These are phyloP conservation scores for Megalops atlanticus DNA, from an alignment of 2,113 vertebrate species.

Conservation along the genomic window DNA sequence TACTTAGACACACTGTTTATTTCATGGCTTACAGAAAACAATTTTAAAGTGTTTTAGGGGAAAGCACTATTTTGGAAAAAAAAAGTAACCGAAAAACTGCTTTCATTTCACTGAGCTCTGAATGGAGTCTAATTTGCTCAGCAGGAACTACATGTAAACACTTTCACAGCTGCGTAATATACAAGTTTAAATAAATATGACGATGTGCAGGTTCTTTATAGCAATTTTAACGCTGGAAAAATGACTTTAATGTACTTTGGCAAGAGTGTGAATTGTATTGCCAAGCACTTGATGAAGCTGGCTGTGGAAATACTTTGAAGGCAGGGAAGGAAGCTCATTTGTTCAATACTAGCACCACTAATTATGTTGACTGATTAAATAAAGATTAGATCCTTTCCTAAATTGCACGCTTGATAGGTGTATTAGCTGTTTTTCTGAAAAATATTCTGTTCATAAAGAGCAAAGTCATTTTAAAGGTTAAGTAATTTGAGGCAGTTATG, in stretches of 20 bases:
- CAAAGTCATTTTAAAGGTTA: slow-evolving; percentile 13
- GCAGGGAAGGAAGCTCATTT: background rate
- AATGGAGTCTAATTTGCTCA: background rate
- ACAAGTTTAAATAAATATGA: background rate
- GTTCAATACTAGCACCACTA: background rate
- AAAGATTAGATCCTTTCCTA: background rate
- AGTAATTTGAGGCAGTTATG: background rate
- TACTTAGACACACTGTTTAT: no score
- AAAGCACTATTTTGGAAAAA: background rate
- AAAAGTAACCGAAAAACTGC: no score
- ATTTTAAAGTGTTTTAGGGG: background rate
- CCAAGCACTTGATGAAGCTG: background rate
- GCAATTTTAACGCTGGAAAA: background rate
- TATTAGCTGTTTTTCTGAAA: slow-evolving; percentile 43
- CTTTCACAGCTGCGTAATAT: background rate
- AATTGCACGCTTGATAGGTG: slow-evolving; percentile 14
- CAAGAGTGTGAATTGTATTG: background rate
- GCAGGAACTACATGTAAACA: background rate
- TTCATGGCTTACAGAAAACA: background rate
- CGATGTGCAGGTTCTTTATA: background rate
- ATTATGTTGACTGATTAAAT: slow-evolving; percentile 11
- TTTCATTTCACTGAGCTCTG: background rate
- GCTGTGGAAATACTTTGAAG: background rate
- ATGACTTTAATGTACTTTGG: slow-evolving; percentile 4
- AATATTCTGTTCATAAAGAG: background rate